Conservation (phyloP, 2,113 vertebrate species). For the Saiga tatarica region DNA sequence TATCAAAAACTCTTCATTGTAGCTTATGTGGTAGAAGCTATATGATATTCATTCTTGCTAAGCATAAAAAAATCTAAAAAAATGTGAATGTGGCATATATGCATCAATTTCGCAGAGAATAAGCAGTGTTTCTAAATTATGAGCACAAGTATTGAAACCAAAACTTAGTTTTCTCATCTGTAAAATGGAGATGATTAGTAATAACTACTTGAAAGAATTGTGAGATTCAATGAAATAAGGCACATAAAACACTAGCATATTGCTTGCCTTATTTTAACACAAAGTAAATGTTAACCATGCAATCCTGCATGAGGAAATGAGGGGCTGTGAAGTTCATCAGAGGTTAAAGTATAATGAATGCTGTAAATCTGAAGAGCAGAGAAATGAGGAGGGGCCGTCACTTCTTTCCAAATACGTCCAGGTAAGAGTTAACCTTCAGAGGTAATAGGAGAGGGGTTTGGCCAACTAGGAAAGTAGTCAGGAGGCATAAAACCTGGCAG, state of each 20-base stretch:
- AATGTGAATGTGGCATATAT: neutral
- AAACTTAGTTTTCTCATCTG: constrained; percentile 24
- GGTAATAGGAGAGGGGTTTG: neutral
- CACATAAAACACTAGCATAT: neutral
- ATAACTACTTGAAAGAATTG: neutral
- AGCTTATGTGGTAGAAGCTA: neutral
- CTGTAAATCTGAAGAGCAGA: neutral
- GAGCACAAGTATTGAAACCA: neutral
- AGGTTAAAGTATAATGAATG: neutral
- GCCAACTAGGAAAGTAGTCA: neutral
- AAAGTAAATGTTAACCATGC: constrained; percentile 34
- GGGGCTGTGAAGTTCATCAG: neutral
- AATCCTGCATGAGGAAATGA: neutral
- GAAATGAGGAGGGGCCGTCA: neutral
- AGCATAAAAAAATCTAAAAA: neutral
- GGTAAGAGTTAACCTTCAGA: neutral
- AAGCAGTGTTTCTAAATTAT: neutral
- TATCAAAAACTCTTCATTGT: neutral
- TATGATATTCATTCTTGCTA: neutral
- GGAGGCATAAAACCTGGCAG: neutral
- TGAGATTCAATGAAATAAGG: neutral
- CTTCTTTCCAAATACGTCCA: neutral
- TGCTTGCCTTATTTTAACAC: constrained; percentile 29
- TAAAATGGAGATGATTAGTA: neutral
- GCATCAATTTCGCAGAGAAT: neutral